These are phyloP conservation scores for Acrocyrtus sp. DNA, from an alignment of 2,888 invertebrate genomes.

Conservation along the genomic window DNA sequence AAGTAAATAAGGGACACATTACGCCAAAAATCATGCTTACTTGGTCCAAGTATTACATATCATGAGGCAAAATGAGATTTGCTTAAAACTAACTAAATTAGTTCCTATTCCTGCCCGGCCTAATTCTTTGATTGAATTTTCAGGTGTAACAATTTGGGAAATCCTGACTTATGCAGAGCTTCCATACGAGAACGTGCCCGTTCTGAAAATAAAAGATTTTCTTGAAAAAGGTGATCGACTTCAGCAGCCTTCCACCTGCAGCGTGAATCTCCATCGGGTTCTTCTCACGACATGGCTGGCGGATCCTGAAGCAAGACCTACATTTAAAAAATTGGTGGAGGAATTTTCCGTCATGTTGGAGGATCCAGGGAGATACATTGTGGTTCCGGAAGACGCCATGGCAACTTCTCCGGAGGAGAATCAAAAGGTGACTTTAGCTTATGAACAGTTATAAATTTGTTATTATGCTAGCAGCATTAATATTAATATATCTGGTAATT, in stretches of 20 bases:
- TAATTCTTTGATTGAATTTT: too few species aligned
- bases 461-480: too few species aligned
- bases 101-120: too few species aligned
- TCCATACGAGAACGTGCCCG: slow-evolving; percentile 92
- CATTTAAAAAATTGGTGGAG: slow-evolving; percentile 91
- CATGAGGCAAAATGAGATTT: neutral
- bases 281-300: slow-evolving; percentile 99
- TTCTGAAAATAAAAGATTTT: slow-evolving; percentile 90
- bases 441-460: too few species aligned
- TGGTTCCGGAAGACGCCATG: slow-evolving; percentile 92
- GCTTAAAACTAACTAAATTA: too few species aligned
- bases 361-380: slow-evolving; percentile 95
- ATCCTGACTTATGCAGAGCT: slow-evolving; percentile 93
- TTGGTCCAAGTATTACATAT: slow-evolving; percentile 77
- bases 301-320: slow-evolving; percentile 93
- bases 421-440: too few species aligned
- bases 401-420: too few species aligned
- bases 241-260: slow-evolving; percentile 92
- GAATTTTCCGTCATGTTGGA: slow-evolving; percentile 95
- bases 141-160: slow-evolving; percentile 96
- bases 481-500: too few species aligned
- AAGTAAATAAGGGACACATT: slow-evolving; percentile 90
- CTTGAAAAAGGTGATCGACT: slow-evolving; percentile 94
- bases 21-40: slow-evolving; percentile 93
- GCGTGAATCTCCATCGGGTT: slow-evolving; percentile 95